These are phyloP conservation scores for Sapayoa aenigma DNA, from an alignment of 2,113 vertebrate species.

Conservation along the genomic window DNA sequence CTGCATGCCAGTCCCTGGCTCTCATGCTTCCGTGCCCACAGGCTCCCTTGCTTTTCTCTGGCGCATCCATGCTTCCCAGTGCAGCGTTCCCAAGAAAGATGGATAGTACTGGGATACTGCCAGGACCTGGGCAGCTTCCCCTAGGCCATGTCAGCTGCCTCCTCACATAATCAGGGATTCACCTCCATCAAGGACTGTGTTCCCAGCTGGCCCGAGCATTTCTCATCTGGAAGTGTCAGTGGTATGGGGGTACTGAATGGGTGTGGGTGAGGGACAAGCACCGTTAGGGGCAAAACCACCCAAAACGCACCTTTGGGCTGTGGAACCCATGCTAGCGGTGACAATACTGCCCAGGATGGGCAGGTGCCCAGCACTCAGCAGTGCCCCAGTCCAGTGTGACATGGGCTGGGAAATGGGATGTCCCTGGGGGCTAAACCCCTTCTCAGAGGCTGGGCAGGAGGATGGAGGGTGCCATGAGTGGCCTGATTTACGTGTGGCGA, in stretches of 20 bases:
- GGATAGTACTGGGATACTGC: neutral
- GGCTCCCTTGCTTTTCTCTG: neutral
- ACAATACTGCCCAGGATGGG: neutral
- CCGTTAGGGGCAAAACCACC: neutral
- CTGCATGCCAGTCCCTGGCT: fast-evolving
- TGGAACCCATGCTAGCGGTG: neutral
- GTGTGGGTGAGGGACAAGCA: neutral
- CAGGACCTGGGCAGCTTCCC: neutral
- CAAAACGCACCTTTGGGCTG: neutral
- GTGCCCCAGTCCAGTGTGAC: neutral
- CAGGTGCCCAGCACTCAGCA: neutral
- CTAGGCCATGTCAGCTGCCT: neutral
- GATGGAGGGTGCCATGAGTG: neutral
- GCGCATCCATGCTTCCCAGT: fast-evolving
- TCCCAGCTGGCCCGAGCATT: neutral
- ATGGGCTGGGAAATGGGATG: neutral
- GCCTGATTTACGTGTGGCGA: conserved; percentile 25
- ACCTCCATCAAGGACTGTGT: neutral
- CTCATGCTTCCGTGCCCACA: fast-evolving
- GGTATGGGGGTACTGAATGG: neutral
- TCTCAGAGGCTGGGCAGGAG: neutral
- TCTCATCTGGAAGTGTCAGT: neutral
- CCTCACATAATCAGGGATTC: neutral
- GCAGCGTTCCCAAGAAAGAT: neutral
- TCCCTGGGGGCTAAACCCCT: neutral